Conservation (phyloP, 2,113 vertebrate genomes). For the Pseudorectes ferrugineus region DNA sequence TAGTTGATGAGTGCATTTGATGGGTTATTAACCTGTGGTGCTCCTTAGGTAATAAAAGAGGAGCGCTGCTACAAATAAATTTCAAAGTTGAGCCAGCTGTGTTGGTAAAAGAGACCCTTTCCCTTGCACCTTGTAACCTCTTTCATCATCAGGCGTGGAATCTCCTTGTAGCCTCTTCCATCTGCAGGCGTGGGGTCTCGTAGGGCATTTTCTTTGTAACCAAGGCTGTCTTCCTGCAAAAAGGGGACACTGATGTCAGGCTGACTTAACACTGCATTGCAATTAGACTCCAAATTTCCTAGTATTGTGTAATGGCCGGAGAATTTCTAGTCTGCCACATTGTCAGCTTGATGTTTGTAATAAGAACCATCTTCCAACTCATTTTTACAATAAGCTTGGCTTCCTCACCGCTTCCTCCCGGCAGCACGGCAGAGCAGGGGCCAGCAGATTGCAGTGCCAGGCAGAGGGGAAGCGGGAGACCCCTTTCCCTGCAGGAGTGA, state of each 20-base stretch:
- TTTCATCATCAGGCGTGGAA: not conserved
- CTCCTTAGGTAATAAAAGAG: not conserved
- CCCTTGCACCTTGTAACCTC: not conserved
- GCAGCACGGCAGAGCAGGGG: not conserved
- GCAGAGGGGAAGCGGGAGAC: not conserved
- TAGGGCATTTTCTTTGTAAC: not conserved
- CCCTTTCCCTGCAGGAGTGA: not conserved
- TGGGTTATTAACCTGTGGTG: not conserved
- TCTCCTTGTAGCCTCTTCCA: not conserved
- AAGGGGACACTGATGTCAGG: not conserved
- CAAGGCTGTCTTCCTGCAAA: not conserved
- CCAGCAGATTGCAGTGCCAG: not conserved
- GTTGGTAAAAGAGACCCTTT: not conserved
- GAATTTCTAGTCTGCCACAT: not conserved
- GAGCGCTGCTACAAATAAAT: not conserved
- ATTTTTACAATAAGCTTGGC: not conserved
- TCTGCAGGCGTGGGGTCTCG: not conserved
- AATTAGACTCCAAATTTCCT: not conserved
- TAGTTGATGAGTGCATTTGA: rapidly evolving
- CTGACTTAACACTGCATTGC: not conserved
- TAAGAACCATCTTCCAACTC: not conserved
- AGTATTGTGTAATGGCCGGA: not conserved
- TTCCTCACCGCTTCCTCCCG: not conserved
- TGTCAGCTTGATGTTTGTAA: not conserved
- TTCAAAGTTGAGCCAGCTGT: not conserved